phyloP scores from a whole-genome alignment of 2,888 invertebrate genomes.

The Tachystola acroxantha region DNA sequence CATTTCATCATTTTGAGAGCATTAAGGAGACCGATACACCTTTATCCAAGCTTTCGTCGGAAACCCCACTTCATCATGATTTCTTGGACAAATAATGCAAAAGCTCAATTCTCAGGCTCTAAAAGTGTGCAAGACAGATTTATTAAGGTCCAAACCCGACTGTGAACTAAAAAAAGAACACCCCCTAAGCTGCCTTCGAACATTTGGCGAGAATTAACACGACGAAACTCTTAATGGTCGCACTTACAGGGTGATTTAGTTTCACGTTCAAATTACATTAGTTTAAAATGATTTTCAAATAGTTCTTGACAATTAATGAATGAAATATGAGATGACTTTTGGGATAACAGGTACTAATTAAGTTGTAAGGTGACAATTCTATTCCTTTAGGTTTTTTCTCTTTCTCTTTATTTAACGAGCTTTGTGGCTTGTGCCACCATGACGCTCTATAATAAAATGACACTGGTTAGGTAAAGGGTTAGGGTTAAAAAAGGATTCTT shows the following conservation, averaged over 20 bases:
- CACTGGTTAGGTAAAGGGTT: too few relatives aligned
- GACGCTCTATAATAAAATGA: too few relatives aligned
- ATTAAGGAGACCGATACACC: too few relatives aligned
- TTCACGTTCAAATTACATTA: slow-evolving; percentile 10
- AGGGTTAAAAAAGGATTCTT: too few relatives aligned
- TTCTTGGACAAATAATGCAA: slow-evolving; percentile 42
- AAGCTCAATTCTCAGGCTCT: slow-evolving; percentile 39
- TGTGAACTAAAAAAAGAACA: slow-evolving; percentile 34
- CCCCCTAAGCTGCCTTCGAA: slow-evolving; percentile 32
- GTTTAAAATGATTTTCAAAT: not conserved
- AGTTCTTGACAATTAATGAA: too few relatives aligned
- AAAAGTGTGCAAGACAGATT: slow-evolving; percentile 53
- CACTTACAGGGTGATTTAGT: slow-evolving; percentile 39
- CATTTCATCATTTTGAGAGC: too few relatives aligned
- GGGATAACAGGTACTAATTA: too few relatives aligned
- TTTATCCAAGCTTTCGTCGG: slow-evolving; percentile 2
- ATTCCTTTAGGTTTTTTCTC: too few relatives aligned
- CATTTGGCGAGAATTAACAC: slow-evolving; percentile 43
- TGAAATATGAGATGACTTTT: too few relatives aligned
- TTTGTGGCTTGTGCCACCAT: too few relatives aligned
- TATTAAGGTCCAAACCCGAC: slow-evolving; percentile 49
- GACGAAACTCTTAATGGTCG: slow-evolving; percentile 36
- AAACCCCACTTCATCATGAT: slow-evolving; percentile 38
- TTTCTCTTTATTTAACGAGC: too few relatives aligned
- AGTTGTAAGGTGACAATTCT: too few relatives aligned